Evolutionary conservation across 2,888 invertebrate species (phyloP).

Genomic region (Anoplius nigerrimus): DNA sequence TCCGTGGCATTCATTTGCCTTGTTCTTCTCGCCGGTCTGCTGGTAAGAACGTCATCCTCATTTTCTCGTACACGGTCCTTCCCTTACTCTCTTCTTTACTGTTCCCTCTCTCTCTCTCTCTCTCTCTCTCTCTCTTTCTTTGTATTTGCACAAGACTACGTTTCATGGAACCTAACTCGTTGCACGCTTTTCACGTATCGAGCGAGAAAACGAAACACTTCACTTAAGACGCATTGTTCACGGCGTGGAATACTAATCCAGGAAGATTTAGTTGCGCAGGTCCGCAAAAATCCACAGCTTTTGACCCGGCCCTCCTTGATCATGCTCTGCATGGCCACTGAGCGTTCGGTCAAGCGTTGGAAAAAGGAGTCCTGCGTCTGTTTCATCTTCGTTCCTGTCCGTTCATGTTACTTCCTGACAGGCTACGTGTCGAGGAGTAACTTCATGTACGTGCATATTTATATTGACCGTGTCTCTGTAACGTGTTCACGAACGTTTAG

Average conservation of each 20-base stretch:
- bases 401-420: background rate
- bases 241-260: conserved; percentile 34
- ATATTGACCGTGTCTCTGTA: too few relatives aligned
- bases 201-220: background rate
- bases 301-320: conserved; percentile 32
- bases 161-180: background rate
- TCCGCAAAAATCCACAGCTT: conserved; percentile 51
- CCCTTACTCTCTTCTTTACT: too few relatives aligned
- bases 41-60: conserved; percentile 77
- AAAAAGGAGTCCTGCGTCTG: conserved; percentile 1
- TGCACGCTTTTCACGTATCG: background rate
- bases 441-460: background rate
- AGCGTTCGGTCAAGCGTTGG: conserved; percentile 15
- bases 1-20: conserved; percentile 87
- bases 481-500: too few relatives aligned
- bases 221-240: background rate
- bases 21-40: conserved; percentile 84
- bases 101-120: background rate
- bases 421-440: background rate
- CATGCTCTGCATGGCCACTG: conserved; percentile 39
- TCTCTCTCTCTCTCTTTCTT: background rate
- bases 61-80: background rate
- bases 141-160: background rate
- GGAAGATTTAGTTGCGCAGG: conserved; percentile 55
- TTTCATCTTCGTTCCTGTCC: conserved; percentile 5